These are phyloP conservation scores for Picathartes gymnocephalus DNA, from an alignment of 2,113 vertebrate genomes.

Conservation along the genomic window DNA sequence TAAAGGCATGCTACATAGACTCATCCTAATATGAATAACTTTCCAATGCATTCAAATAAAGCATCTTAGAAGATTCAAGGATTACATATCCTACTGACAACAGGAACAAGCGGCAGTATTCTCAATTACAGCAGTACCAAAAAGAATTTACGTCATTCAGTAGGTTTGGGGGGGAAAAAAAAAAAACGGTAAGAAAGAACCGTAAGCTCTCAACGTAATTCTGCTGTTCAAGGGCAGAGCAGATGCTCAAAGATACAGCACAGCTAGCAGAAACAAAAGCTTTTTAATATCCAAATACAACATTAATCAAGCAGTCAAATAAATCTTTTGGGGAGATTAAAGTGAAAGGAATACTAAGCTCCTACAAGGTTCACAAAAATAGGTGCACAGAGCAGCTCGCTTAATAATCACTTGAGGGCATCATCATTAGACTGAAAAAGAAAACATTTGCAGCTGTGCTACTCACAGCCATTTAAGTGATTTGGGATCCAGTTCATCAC, in stretches of 20 bases:
- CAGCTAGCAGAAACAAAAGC: background rate
- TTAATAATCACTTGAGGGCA: background rate
- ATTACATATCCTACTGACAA: background rate
- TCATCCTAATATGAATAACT: background rate
- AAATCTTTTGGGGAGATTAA: background rate
- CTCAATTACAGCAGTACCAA: background rate
- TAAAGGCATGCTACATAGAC: background rate
- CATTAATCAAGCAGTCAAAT: background rate
- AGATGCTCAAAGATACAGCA: background rate
- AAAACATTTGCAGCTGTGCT: background rate
- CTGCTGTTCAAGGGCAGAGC: background rate
- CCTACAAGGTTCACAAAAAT: background rate
- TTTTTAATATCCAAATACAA: background rate
- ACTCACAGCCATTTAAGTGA: background rate
- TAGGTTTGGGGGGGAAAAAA: accelerated
- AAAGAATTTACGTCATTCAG: background rate
- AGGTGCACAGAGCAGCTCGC: background rate
- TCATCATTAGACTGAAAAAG: background rate
- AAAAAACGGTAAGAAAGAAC: background rate
- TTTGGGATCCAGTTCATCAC: background rate
- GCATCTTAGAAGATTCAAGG: background rate
- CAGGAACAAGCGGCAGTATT: background rate
- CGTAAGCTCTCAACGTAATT: background rate
- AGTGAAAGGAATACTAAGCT: background rate
- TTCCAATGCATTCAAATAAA: background rate